Conservation (phyloP, 2,113 vertebrate genomes). For the Leucopsar rothschildi region DNA sequence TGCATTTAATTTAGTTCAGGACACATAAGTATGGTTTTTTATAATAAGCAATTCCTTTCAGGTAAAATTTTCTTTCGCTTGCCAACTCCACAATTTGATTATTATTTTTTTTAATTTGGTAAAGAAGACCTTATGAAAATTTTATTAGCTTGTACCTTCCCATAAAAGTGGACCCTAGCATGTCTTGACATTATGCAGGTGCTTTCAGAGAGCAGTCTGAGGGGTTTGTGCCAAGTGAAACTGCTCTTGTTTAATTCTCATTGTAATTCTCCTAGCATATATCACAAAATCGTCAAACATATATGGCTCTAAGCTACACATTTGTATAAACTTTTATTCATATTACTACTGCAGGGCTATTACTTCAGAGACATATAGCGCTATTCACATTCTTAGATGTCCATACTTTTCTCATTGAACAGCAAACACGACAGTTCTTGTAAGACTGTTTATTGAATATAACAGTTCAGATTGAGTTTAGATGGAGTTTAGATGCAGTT, state of each 20-base stretch:
- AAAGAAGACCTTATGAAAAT: background rate
- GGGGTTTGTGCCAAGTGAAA: background rate
- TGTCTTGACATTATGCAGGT: background rate
- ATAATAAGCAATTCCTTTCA: background rate
- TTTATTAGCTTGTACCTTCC: background rate
- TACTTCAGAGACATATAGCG: background rate
- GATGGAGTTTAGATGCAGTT: conserved; percentile 62
- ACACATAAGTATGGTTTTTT: background rate
- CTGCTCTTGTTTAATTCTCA: background rate
- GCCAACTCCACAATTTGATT: background rate
- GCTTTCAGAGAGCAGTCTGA: background rate
- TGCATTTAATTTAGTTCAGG: background rate
- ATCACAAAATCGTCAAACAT: background rate
- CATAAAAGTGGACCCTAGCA: background rate
- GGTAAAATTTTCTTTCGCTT: background rate
- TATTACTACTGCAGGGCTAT: background rate
- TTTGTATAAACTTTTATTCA: background rate
- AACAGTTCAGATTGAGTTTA: conserved; percentile 62
- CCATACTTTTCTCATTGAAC: background rate
- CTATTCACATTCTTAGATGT: background rate
- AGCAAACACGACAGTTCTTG: conserved; percentile 68
- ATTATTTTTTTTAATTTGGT: background rate
- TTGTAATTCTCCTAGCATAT: background rate
- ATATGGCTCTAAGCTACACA: background rate
- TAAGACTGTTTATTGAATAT: conserved; percentile 74